These are phyloP conservation scores for Netelia fuscicornis DNA, from an alignment of 2,888 invertebrate species.

Conservation along the genomic window DNA sequence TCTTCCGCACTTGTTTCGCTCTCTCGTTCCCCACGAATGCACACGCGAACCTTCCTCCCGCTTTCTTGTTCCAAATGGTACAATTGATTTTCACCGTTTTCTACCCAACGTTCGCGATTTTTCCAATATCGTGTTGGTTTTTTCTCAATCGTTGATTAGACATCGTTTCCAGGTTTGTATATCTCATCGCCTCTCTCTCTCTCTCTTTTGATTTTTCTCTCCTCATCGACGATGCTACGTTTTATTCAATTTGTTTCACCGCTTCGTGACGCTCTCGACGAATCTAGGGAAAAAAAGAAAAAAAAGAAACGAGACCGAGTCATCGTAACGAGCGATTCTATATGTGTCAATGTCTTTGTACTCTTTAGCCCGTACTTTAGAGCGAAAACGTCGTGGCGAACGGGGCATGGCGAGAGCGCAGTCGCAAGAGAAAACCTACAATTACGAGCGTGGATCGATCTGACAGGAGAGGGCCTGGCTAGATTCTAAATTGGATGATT, in stretches of 20 bases:
- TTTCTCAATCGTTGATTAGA: too few relatives aligned
- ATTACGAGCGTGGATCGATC: constrained; percentile 62
- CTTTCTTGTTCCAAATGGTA: constrained; percentile 35
- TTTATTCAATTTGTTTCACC: background rate
- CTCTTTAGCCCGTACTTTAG: constrained; percentile 11
- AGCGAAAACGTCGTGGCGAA: constrained; percentile 9
- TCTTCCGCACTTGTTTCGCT: constrained; percentile 9
- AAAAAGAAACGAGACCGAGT: background rate
- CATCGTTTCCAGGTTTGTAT: too few relatives aligned
- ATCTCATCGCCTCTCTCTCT: too few relatives aligned
- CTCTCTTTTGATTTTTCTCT: too few relatives aligned
- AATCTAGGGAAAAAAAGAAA: background rate
- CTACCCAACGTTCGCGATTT: background rate
- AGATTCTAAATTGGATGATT: constrained; percentile 70
- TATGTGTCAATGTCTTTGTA: constrained; percentile 43
- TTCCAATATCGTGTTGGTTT: too few relatives aligned
- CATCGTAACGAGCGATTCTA: constrained; percentile 45
- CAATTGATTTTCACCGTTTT: constrained; percentile 11
- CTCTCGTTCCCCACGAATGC: constrained; percentile 24
- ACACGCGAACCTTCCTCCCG: constrained; percentile 2
- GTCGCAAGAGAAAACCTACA: constrained; percentile 29
- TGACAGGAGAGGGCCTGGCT: constrained; percentile 59
- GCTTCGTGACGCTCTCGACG: background rate
- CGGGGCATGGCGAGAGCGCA: constrained; percentile 2
- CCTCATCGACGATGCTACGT: too few relatives aligned